Evolutionary conservation across 92 coral and sea anemone genomes (phyloP).

Genomic region (Palythoa grandis): DNA sequence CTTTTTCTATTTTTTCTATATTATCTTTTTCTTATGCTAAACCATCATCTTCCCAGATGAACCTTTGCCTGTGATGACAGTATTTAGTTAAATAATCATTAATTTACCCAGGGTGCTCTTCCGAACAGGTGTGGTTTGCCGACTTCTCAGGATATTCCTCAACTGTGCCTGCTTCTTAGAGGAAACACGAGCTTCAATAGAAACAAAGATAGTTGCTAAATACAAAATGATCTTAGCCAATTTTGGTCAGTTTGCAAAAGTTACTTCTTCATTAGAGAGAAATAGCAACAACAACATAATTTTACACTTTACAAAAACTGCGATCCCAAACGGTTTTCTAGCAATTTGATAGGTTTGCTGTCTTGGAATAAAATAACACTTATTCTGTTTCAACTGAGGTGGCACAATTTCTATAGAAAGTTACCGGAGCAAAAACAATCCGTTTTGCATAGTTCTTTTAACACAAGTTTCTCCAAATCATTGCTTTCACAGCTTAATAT

Average conservation of each 20-base stretch:
- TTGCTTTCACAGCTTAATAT: neutral
- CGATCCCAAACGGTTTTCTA: neutral
- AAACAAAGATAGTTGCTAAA: neutral
- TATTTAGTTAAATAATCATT: neutral
- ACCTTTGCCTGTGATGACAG: too few species aligned
- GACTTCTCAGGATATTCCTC: conserved; percentile 77
- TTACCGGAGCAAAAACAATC: too few species aligned
- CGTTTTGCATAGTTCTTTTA: too few species aligned
- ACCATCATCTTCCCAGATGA: neutral
- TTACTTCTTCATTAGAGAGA: neutral
- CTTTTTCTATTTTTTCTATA: too few species aligned
- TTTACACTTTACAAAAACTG: too few species aligned
- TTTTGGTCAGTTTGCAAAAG: neutral
- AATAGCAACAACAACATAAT: neutral
- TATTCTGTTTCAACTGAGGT: neutral
- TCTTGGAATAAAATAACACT: neutral
- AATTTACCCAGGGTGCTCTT: conserved; percentile 68
- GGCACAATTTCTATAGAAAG: too few species aligned
- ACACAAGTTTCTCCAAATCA: too few species aligned
- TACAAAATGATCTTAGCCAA: neutral
- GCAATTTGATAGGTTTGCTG: neutral
- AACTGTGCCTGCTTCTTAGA: conserved; percentile 76
- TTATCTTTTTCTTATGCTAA: too few species aligned
- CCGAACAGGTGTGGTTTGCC: conserved; percentile 79
- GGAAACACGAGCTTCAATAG: conserved; percentile 67